Evolutionary conservation across 2,888 invertebrate genomes (phyloP).

Genomic region (Drosophila longiperda): DNA sequence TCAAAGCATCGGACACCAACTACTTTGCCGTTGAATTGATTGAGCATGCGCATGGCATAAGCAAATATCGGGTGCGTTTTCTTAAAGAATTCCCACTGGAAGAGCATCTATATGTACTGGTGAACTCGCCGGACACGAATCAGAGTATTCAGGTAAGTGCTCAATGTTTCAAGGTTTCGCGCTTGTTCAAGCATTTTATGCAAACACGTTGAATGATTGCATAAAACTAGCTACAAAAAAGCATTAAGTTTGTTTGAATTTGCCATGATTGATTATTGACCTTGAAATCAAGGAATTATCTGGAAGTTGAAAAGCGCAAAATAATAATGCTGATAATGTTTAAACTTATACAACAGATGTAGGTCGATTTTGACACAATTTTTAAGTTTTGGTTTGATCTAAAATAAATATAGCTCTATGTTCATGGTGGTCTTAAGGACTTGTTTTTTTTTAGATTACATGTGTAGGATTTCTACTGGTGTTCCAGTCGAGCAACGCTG

Average conservation of each 20-base stretch:
- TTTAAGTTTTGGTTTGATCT: neutral
- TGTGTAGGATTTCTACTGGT: neutral
- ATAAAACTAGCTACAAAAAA: neutral
- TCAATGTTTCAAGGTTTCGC: neutral
- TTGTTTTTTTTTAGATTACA: neutral
- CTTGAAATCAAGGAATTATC: neutral
- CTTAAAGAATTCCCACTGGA: conserved; percentile 78
- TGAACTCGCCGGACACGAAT: conserved; percentile 83
- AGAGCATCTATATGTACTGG: conserved; percentile 80
- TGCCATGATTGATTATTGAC: neutral
- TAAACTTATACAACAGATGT: neutral
- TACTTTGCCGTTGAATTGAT: conserved; percentile 78
- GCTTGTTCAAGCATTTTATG: neutral
- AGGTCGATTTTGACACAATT: neutral
- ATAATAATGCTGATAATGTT: neutral
- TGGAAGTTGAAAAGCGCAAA: neutral
- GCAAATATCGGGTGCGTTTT: conserved; percentile 82
- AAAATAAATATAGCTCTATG: neutral
- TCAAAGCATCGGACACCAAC: conserved; percentile 83
- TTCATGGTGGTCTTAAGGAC: neutral
- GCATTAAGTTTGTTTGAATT: neutral
- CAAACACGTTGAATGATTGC: neutral
- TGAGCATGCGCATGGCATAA: conserved; percentile 81
- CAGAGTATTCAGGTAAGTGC: conserved; percentile 83
- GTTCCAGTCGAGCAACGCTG: neutral